A percentile compares a stretch with the other conserved stretches of the same genome.
These are phyloP conservation scores for Leptarthrus brevirostris DNA, from an alignment of 2,888 invertebrate genomes.

Conservation along the genomic window DNA sequence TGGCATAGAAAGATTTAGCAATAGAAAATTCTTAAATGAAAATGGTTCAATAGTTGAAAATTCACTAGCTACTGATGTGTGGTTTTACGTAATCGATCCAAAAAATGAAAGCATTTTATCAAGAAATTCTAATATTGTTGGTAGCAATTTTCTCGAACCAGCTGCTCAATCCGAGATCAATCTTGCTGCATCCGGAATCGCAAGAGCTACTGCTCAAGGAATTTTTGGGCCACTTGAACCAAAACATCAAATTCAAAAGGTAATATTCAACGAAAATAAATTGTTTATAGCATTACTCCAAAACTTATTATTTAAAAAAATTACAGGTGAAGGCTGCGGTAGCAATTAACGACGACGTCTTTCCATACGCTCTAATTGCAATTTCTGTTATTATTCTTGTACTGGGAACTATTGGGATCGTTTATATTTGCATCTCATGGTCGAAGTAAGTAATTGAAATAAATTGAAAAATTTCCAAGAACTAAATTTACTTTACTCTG, in stretches of 20 bases:
- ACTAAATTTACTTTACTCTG: slow-evolving; percentile 54
- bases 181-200: slow-evolving; percentile 75
- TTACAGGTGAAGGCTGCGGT: slow-evolving; percentile 68
- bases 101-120: slow-evolving; percentile 78
- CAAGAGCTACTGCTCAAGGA: slow-evolving; percentile 76
- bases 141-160: slow-evolving; percentile 75
- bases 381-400: slow-evolving; percentile 90
- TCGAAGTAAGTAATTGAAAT: slow-evolving; percentile 86
- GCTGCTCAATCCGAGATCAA: slow-evolving; percentile 75
- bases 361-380: slow-evolving; percentile 89
- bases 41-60: slow-evolving; percentile 81
- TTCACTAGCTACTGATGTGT: slow-evolving; percentile 82
- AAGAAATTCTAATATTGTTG: slow-evolving; percentile 77
- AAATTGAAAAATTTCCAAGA: no score
- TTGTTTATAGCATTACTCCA: no score
- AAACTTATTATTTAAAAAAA: no score
- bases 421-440: slow-evolving; percentile 95
- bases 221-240: slow-evolving; percentile 71
- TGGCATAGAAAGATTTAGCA: slow-evolving; percentile 86
- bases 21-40: slow-evolving; percentile 76
- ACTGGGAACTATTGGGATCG: slow-evolving; percentile 86
- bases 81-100: slow-evolving; percentile 89
- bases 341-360: slow-evolving; percentile 75
- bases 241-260: slow-evolving; percentile 65
- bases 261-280: no score